phyloP scores from a whole-genome alignment of 2,797 vertebrate species.

The Hyperoplus lanceolatus region DNA sequence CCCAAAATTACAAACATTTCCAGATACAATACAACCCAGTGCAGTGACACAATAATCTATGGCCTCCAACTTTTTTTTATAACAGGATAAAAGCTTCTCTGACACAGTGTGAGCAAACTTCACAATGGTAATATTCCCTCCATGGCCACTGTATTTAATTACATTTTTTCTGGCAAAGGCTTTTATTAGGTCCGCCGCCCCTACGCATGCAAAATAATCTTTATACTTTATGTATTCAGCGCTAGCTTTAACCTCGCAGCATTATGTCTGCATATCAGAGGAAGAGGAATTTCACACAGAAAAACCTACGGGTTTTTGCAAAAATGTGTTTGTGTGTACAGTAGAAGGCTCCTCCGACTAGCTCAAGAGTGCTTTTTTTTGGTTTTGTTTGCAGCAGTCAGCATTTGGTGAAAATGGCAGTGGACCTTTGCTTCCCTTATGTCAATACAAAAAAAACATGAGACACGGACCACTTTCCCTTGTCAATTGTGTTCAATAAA shows the following conservation, averaged over 20 bases:
- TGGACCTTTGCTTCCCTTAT: not conserved
- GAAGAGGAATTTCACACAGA: not conserved
- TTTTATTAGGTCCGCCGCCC: not conserved
- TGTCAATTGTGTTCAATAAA: not conserved
- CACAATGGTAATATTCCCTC: not conserved
- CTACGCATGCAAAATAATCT: not conserved
- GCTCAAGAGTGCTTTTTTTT: not conserved
- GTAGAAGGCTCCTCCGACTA: not conserved
- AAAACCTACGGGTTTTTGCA: not conserved
- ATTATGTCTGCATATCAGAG: not conserved
- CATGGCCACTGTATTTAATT: not conserved
- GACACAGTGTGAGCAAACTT: conserved; percentile 1
- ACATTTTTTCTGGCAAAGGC: not conserved
- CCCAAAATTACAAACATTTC: not conserved
- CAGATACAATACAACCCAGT: not conserved
- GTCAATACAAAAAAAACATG: not conserved
- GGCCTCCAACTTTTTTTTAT: not conserved
- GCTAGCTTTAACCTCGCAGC: not conserved
- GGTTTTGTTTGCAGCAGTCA: conserved; percentile 1
- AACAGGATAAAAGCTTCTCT: not conserved
- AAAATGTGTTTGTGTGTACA: not conserved
- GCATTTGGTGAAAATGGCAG: conserved; percentile 27
- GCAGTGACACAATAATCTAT: not conserved
- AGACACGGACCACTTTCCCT: not conserved
- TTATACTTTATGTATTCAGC: not conserved